Evolutionary conservation across 2,797 vertebrate species (phyloP).

Genomic region (Neosilurus mollespiculum): DNA sequence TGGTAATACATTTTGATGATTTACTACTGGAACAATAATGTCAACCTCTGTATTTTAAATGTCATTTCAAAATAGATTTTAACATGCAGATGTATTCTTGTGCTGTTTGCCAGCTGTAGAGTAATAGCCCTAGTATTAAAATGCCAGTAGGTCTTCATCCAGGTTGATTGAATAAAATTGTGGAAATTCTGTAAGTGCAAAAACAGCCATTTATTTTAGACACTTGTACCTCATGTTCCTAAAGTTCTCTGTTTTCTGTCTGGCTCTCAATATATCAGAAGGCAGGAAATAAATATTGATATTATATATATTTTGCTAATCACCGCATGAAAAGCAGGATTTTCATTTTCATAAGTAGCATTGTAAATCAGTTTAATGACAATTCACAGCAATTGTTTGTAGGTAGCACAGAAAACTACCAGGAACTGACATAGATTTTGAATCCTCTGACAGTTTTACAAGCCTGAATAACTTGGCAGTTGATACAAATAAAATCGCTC

Average conservation of each 20-base stretch:
- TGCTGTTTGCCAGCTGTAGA: neutral
- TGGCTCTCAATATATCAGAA: neutral
- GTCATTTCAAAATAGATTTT: slow-evolving; percentile 35
- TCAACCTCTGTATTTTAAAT: slow-evolving; percentile 30
- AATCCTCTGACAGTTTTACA: no score
- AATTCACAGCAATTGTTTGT: no score
- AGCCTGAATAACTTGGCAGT: no score
- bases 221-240: neutral
- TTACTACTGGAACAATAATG: slow-evolving; percentile 14
- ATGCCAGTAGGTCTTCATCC: slow-evolving; percentile 16
- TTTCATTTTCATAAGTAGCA: no score
- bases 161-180: slow-evolving; percentile 2
- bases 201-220: slow-evolving; percentile 3
- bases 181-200: neutral
- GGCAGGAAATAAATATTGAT: no score
- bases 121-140: slow-evolving; percentile 15
- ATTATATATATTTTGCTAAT: no score
- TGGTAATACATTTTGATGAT: neutral
- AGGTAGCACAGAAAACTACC: no score
- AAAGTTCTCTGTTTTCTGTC: neutral
- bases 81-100: slow-evolving; percentile 5
- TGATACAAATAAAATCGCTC: no score
- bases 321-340: no score
- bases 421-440: no score
- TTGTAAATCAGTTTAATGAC: no score